These are phyloP conservation scores for Bungarus multicinctus DNA, from an alignment of 2,113 vertebrate species.

Conservation along the genomic window DNA sequence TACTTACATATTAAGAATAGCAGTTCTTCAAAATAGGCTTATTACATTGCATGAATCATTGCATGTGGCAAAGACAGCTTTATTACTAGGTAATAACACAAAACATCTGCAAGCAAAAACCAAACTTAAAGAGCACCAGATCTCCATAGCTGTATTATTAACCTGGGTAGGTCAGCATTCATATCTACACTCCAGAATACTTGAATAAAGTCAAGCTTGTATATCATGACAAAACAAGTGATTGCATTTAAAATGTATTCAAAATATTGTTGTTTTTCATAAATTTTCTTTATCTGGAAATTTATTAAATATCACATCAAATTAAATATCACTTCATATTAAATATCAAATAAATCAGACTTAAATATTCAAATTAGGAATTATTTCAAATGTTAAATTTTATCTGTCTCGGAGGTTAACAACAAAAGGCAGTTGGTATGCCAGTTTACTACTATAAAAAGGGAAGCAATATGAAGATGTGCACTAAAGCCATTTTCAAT, in stretches of 20 bases:
- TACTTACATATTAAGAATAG: background rate
- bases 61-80: background rate
- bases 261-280: background rate
- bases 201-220: background rate
- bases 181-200: background rate
- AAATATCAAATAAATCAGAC: background rate
- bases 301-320: background rate
- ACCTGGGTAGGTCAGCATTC: background rate
- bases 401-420: background rate
- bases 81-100: background rate
- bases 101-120: background rate
- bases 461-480: background rate
- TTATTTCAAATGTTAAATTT: background rate
- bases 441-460: background rate
- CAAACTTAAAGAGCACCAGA: background rate
- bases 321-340: background rate
- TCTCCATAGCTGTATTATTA: background rate
- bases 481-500: background rate
- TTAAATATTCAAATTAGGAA: background rate
- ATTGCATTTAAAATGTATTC: background rate
- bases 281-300: background rate
- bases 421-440: background rate
- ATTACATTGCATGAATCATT: background rate
- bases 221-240: background rate
- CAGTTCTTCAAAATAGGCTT: background rate